Base-by-base conservation (phyloP, 2,888 invertebrate genomes). In the Trichopria drosophilae region DNA sequence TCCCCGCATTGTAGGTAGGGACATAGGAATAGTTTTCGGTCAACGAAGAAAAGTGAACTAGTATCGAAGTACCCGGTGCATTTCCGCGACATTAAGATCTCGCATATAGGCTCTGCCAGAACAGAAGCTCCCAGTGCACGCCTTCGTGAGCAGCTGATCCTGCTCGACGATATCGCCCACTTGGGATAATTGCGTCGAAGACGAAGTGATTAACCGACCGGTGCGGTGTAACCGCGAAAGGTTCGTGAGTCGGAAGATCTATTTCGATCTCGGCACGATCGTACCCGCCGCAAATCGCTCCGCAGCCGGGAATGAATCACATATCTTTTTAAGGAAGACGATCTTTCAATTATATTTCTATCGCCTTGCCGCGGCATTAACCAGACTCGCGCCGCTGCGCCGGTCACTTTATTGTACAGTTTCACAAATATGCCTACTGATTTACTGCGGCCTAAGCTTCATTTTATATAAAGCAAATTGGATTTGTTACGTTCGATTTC, bases 111-210 rank as follows among this genome's bases (percentile, higher is more conserved):
- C n/a, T n/a, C n/a, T n/a, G n/a, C 13, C 13, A 44, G 48, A 62
- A 61, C 60, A 55, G 63, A 59, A 58, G 56, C 58, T 51, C 34
- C n/a, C 23, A 41, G 59, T 52, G 52, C 57, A 51, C 56, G 60
- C 52, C 53, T 57, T 48, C 59, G 51, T 59, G 47, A n/a, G n/a
- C 45, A 55, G 59, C 58, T 58, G 60, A 68, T 65, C 63, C 61
- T 53, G 56, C 59, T 64, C 58, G 52, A 61, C 61, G 64, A 68
- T 68, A 67, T 67, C 66, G 67, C 65, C 66, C 68, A 69, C 69
- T 67, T 68, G 65, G 61, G 65, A 71, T 72, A 72, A 72, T 71
- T 72, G 65, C 68, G 64, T 70, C 66, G 66, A 69, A 67, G 68
- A 67, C 68, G 61, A 61, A 61, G 60, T 65, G 67, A 69, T 68